phyloP scores from a whole-genome alignment of 1,140 invertebrate genomes.

The Temnothorax longispinosus region DNA sequence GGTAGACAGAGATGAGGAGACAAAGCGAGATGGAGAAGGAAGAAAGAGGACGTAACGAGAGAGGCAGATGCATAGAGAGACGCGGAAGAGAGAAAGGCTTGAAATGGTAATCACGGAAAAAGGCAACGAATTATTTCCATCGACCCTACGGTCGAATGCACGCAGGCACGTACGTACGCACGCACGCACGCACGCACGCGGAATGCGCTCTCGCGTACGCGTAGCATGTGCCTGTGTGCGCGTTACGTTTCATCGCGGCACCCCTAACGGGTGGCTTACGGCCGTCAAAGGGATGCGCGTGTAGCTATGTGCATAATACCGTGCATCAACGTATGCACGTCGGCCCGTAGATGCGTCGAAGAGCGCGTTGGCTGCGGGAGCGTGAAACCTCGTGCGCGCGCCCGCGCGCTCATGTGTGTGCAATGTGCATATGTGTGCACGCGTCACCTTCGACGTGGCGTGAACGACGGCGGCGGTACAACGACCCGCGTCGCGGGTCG shows the following conservation, averaged over 20 bases:
- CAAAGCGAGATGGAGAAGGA: not conserved
- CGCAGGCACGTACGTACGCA: constrained; percentile 54
- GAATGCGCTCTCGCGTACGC: constrained; percentile 25
- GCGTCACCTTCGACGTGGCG: constrained; percentile 71
- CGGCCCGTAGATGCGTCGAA: constrained; percentile 46
- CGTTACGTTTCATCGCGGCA: constrained; percentile 72
- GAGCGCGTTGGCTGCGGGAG: constrained; percentile 52
- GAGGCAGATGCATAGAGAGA: constrained; percentile 30
- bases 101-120: constrained; percentile 81
- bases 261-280: constrained; percentile 78
- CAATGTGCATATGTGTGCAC: not conserved
- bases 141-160: constrained; percentile 74
- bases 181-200: not conserved
- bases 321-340: constrained; percentile 69
- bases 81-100: constrained; percentile 56
- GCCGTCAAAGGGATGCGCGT: constrained; percentile 80
- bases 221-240: constrained; percentile 55
- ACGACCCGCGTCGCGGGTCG: constrained; percentile 75
- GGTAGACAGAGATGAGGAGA: not conserved
- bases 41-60: constrained; percentile 60
- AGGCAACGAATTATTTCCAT: constrained; percentile 82
- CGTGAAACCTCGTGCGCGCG: constrained; percentile 36
- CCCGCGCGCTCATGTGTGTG: not conserved
- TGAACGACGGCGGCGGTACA: constrained; percentile 71
- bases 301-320: constrained; percentile 76